Evolutionary conservation across 2,113 vertebrate genomes (phyloP).

Genomic region (Oceanites oceanicus): DNA sequence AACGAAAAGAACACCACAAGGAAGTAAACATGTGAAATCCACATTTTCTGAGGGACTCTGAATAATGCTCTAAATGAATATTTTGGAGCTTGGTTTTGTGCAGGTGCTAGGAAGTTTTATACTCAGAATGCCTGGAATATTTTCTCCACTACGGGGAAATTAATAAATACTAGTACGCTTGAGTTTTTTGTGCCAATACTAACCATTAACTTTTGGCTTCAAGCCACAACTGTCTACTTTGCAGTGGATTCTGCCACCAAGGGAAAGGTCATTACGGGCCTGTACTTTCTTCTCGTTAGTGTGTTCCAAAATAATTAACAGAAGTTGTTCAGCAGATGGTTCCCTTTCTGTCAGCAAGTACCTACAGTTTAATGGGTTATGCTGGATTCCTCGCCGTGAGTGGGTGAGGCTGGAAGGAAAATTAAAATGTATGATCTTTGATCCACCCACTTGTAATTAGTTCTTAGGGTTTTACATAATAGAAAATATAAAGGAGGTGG

Average conservation of each 20-base stretch:
- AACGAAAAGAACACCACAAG: slow-evolving; percentile 63
- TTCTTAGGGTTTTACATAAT: slow-evolving; percentile 74
- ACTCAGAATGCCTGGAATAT: slow-evolving; percentile 78
- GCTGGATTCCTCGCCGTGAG: slow-evolving; percentile 75
- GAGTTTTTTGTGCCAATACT: slow-evolving; percentile 77
- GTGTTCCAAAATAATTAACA: slow-evolving; percentile 80
- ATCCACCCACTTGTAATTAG: slow-evolving; percentile 81
- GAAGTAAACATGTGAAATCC: slow-evolving; percentile 68
- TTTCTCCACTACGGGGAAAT: slow-evolving; percentile 77
- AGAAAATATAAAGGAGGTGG: slow-evolving; percentile 58
- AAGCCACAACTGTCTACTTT: slow-evolving; percentile 73
- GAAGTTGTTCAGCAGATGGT: slow-evolving; percentile 81
- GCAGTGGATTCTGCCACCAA: slow-evolving; percentile 77
- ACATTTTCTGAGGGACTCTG: slow-evolving; percentile 70
- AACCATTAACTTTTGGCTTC: slow-evolving; percentile 80
- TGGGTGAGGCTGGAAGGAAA: slow-evolving; percentile 79
- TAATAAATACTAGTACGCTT: slow-evolving; percentile 69
- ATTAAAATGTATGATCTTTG: slow-evolving; percentile 76
- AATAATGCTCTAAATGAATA: slow-evolving; percentile 71
- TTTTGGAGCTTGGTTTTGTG: slow-evolving; percentile 74
- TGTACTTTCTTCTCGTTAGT: slow-evolving; percentile 70
- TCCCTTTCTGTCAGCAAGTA: slow-evolving; percentile 82
- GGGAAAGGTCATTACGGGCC: slow-evolving; percentile 76
- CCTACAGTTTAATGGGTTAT: slow-evolving; percentile 75
- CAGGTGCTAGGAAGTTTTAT: slow-evolving; percentile 81